Evolutionary conservation across 1,140 invertebrate genomes (phyloP).

Genomic region (Galleria mellonella): DNA sequence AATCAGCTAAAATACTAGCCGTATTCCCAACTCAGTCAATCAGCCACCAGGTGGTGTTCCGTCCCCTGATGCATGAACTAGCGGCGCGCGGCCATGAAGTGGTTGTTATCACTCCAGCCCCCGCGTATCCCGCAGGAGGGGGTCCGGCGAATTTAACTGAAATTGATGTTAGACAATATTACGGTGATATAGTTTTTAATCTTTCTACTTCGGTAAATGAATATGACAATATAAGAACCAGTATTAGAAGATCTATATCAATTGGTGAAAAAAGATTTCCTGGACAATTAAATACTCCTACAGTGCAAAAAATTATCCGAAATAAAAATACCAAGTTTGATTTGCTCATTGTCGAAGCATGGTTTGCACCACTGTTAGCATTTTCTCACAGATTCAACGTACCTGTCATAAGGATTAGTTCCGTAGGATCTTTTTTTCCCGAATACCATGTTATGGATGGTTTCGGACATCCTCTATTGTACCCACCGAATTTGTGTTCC

Average conservation of each 20-base stretch:
- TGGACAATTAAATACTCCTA: not conserved
- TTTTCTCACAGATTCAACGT: conserved; percentile 53
- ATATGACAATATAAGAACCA: conserved; percentile 7
- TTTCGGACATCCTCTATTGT: conserved; percentile 54
- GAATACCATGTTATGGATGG: conserved; percentile 27
- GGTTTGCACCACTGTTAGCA: conserved; percentile 21
- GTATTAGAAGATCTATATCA: conserved; percentile 7
- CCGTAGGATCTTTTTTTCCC: conserved; percentile 24
- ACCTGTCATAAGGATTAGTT: conserved; percentile 55
- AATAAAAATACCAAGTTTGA: conserved; percentile 40
- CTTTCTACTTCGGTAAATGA: conserved; percentile 21
- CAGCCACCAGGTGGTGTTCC: conserved; percentile 66
- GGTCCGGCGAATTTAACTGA: conserved; percentile 30
- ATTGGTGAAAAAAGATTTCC: conserved; percentile 3
- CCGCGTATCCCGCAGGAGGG: conserved; percentile 16
- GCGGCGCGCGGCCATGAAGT: conserved; percentile 34
- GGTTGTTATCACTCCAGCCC: conserved; percentile 42
- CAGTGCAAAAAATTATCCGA: conserved; percentile 32
- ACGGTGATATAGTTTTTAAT: conserved; percentile 26
- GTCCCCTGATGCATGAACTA: conserved; percentile 36
- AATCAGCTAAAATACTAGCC: conserved; percentile 44
- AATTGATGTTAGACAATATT: conserved; percentile 38
- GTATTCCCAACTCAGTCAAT: conserved; percentile 59
- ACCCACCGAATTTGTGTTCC: conserved; percentile 56
- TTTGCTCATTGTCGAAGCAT: conserved; percentile 38